Conservation (phyloP, 1,140 invertebrate species). For the Trachymyrmex cornetzi region DNA sequence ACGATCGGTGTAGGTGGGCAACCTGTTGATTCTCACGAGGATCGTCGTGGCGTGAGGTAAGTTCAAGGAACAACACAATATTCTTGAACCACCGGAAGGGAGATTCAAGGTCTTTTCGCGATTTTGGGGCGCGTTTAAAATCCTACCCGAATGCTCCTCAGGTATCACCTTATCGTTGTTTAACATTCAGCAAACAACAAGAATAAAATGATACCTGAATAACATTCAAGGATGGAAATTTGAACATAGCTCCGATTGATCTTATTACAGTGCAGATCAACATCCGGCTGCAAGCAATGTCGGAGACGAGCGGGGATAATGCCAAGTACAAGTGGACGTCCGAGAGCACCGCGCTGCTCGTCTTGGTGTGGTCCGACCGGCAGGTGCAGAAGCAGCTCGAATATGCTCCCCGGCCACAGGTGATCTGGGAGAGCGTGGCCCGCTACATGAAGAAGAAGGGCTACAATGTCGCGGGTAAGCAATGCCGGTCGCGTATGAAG, state of each 20-base stretch:
- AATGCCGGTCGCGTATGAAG: constrained; percentile 85
- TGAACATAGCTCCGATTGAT: background rate
- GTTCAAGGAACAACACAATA: background rate
- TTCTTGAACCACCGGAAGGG: background rate
- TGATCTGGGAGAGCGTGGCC: constrained; percentile 85
- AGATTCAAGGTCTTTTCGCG: too few relatives aligned
- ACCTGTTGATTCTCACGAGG: constrained; percentile 16
- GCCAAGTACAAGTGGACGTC: constrained; percentile 85
- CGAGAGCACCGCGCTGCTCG: constrained; percentile 83
- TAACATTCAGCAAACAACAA: too few relatives aligned
- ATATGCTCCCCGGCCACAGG: constrained; percentile 81
- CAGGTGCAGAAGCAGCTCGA: constrained; percentile 85
- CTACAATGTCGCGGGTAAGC: constrained; percentile 83
- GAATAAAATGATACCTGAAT: too few relatives aligned
- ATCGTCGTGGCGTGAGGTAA: background rate
- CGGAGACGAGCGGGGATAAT: constrained; percentile 69
- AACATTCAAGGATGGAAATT: too few relatives aligned
- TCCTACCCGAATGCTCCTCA: too few relatives aligned
- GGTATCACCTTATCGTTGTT: too few relatives aligned
- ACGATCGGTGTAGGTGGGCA: background rate
- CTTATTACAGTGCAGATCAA: background rate
- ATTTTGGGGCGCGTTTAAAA: too few relatives aligned
- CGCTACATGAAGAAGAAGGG: constrained; percentile 85
- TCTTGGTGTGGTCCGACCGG: constrained; percentile 85
- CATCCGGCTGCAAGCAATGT: background rate